Evolutionary conservation across 2,113 vertebrate genomes (phyloP), one percentile per base, ranked within the genome.

Genomic region (Bambusicola thoracicus): DNA sequence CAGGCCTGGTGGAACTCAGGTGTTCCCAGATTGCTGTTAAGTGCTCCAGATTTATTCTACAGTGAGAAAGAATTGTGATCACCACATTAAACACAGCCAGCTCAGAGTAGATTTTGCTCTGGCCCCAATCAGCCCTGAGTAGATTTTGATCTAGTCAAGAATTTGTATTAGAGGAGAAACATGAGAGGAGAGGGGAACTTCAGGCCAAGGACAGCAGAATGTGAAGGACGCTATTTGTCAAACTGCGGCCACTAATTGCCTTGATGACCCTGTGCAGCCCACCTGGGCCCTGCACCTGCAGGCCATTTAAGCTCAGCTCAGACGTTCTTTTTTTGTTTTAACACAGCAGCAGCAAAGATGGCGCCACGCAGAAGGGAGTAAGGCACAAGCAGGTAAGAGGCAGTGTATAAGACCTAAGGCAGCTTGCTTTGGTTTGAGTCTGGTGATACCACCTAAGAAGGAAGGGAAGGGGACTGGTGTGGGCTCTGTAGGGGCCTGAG

Each of bases 331-430:
- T 5, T 29, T 2, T 49, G 11, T 6, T 5, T 49, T 2, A 72
- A 19, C 13, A 11, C 2, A 30, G 24, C 7, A 25, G 8, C 4
- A 12, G 25, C 1, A 30, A 15, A 3, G n/a, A 30, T 7, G 9
- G n/a, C 18, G 13, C 25, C 7, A 4, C 8, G 7, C 36, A 63
- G 61, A 40, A 63, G 36, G 36, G 36, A 40, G 25, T 16, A 63
- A 40, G 11, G 25, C 16, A 63, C 34, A 18, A 11, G 25, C 61
- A 40, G 61, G 61, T 63, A 36, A 40, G 36, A 29, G 6, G 10
- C 10, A 34, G 12, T 5, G 15, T 17, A 29, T 15, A 27, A 63
- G 22, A 40, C 15, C 8, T 5, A 27, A 25, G 7, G 36, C 2
- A 29, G 36, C 10, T 63, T 63, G 36, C 14, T 38, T 40, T 40